Evolutionary conservation across 2,113 vertebrate genomes (phyloP), one percentile per base, ranked within the genome.

Genomic region (Ginglymostoma cirratum): DNA sequence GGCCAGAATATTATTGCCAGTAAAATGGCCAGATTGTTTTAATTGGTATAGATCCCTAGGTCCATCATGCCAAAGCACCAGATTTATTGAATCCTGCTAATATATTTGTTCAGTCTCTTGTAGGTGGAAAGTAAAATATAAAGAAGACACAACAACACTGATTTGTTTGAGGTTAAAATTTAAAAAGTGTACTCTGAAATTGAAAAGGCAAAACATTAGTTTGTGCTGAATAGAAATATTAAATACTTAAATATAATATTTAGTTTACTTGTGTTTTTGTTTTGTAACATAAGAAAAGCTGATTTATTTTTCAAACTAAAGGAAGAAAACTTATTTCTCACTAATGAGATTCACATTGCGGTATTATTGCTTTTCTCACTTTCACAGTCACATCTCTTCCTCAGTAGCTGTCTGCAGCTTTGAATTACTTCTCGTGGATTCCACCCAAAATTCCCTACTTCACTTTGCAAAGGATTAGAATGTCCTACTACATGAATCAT

Each of bases 21-120:
- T 45, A 95, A 95, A 69, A 70, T 52, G 67, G 69, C 69, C 69
- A 72, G 24, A 45, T 95, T 95, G 94, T 72, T 70, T 48, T 95
- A 42, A 61, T 70, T 95, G 69, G 67, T 70, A 95, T 95, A 30
- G 30, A 52, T 52, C 27, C 42, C 42, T 95, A 67, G 94, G 69
- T 72, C 67, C 27, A 45, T 61, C 87, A 48, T 52, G 15, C 42
- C 17, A 38, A 19, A 93, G 80, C 38, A 83, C 80, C 19, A 83
- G 65, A 38, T 90, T 90, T 90, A 90, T 90, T 55, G 87, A 90
- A 61, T 55, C 55, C 27, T 89, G 86, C 86, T 61, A 52, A 30
- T 52, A 55, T 52, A 15, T 89, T 89, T 92, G 4, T 66, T 66
- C 89, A 66, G 61, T 93, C 14, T 66, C n/a, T 93, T 66, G 66